A percentile compares a stretch with the other conserved stretches of the same genome.
Conservation (phyloP, 2,113 vertebrate species). For the Indicator indicator region DNA sequence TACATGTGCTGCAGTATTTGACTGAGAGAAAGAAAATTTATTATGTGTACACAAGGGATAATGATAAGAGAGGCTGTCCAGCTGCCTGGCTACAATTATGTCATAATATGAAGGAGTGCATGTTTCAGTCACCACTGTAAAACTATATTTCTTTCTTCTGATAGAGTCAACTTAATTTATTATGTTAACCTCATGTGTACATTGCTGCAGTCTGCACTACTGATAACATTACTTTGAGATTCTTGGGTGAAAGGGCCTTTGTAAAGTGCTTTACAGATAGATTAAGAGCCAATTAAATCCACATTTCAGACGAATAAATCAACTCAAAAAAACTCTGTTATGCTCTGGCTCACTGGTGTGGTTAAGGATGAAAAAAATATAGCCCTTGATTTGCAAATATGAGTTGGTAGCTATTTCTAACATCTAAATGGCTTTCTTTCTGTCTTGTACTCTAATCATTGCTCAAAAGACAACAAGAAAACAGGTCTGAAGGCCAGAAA, state of each 20-base stretch:
- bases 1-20: not conserved
- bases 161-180: not conserved
- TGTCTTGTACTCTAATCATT: not conserved
- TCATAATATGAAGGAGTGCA: not conserved
- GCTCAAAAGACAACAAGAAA: not conserved
- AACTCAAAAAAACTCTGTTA: not conserved
- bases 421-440: not conserved
- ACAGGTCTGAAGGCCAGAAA: not conserved
- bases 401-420: not conserved
- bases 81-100: not conserved
- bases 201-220: not conserved
- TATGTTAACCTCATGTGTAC: not conserved
- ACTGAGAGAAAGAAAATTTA: not conserved
- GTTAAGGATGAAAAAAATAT: not conserved
- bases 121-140: not conserved
- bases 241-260: not conserved
- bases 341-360: not conserved
- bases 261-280: not conserved
- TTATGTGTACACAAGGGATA: not conserved
- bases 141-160: not conserved
- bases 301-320: not conserved
- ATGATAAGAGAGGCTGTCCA: not conserved
- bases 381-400: not conserved
- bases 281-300: constrained; percentile 4
- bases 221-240: not conserved